These are phyloP conservation scores for Gymnogyps californianus DNA, from an alignment of 2,113 vertebrate species.

Conservation along the genomic window DNA sequence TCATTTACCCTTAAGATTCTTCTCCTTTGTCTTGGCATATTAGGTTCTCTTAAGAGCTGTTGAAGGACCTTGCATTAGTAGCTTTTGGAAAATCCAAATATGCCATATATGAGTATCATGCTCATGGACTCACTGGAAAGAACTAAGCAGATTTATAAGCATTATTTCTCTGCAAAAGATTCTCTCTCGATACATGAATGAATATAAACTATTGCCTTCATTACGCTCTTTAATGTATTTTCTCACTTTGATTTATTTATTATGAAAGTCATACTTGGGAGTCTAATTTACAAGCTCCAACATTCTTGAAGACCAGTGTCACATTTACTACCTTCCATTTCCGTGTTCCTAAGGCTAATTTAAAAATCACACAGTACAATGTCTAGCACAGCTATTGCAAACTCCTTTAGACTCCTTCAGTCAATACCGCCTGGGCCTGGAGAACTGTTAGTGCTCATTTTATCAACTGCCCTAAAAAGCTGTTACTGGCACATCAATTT, in stretches of 20 bases:
- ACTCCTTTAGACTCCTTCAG: background rate
- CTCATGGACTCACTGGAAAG: background rate
- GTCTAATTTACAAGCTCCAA: background rate
- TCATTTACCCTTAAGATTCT: background rate
- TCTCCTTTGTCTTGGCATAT: background rate
- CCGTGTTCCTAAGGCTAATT: background rate
- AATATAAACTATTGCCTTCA: background rate
- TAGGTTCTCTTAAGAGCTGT: background rate
- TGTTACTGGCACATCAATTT: background rate
- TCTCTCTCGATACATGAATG: background rate
- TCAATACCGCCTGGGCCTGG: rapidly evolving
- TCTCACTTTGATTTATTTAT: background rate
- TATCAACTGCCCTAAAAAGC: background rate
- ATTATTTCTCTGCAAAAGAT: background rate
- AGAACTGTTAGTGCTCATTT: background rate
- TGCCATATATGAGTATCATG: background rate
- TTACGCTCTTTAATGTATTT: background rate
- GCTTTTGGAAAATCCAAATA: background rate
- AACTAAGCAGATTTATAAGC: background rate
- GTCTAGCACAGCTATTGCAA: background rate
- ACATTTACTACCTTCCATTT: background rate
- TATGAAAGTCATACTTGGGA: background rate
- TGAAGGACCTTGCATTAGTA: background rate
- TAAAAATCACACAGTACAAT: background rate
- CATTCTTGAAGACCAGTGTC: background rate